A percentile compares a stretch with the other conserved stretches of the same genome.
Conservation (phyloP, 1,140 invertebrate species). For the Lepidurus couesii region DNA sequence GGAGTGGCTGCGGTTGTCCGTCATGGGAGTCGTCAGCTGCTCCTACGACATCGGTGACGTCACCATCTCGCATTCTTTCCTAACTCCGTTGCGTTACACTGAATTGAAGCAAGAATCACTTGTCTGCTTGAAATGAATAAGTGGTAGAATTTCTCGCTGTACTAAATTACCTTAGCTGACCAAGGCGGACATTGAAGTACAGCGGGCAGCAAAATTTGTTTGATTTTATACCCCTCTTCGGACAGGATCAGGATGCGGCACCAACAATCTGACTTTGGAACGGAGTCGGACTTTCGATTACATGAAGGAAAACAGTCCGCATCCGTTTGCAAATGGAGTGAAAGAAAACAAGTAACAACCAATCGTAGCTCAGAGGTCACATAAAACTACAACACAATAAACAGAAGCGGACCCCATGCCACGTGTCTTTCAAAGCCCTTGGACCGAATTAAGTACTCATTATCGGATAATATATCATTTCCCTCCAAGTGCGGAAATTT, state of each 20-base stretch:
- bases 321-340: background rate
- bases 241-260: background rate
- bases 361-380: background rate
- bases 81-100: background rate
- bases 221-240: background rate
- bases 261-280: background rate
- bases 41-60: background rate
- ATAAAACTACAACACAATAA: background rate
- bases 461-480: slow-evolving; percentile 6
- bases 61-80: background rate
- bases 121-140: background rate
- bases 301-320: background rate
- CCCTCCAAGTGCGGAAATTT: slow-evolving; percentile 18
- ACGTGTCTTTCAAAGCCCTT: background rate
- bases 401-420: background rate
- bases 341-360: background rate
- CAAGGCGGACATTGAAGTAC: background rate
- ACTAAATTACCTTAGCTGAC: background rate
- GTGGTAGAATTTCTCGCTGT: background rate
- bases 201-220: background rate
- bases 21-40: background rate
- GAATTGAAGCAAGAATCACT: background rate
- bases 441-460: background rate
- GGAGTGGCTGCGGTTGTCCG: background rate
- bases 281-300: background rate